A percentile compares a stretch with the other conserved stretches of the same genome.
Evolutionary conservation across 2,888 invertebrate genomes (phyloP).

Genomic region (Agonopterix alstromeriana): DNA sequence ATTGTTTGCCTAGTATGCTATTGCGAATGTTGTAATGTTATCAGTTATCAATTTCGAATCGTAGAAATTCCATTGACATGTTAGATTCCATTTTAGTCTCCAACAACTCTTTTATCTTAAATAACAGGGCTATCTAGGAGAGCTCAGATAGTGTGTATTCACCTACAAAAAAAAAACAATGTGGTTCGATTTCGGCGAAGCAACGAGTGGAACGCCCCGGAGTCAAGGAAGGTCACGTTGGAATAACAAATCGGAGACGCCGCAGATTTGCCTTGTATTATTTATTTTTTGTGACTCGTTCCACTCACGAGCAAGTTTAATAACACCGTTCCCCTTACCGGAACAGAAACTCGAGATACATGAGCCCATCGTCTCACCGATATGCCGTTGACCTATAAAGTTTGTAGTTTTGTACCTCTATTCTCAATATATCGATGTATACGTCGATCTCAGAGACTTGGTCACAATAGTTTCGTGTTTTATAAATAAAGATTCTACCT

Average conservation of each 20-base stretch:
- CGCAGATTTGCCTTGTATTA: slow-evolving; percentile 24
- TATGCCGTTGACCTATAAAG: slow-evolving; percentile 9
- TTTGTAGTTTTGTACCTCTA: neutral
- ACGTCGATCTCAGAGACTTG: too few relatives aligned
- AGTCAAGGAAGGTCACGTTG: slow-evolving; percentile 58
- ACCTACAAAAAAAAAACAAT: slow-evolving; percentile 2
- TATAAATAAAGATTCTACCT: neutral
- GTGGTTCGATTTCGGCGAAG: neutral
- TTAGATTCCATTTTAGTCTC: too few relatives aligned
- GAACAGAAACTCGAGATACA: neutral
- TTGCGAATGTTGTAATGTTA: too few relatives aligned
- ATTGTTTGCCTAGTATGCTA: too few relatives aligned
- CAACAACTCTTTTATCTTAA: too few relatives aligned
- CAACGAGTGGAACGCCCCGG: slow-evolving; percentile 31
- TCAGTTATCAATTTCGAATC: too few relatives aligned
- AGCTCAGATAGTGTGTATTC: too few relatives aligned
- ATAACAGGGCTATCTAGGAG: too few relatives aligned
- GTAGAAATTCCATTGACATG: too few relatives aligned
- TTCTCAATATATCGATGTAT: neutral
- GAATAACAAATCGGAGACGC: slow-evolving; percentile 44
- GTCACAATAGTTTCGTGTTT: neutral
- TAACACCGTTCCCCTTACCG: slow-evolving; percentile 16
- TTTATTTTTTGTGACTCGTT: slow-evolving; percentile 15
- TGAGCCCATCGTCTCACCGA: neutral
- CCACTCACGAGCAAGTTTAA: slow-evolving; percentile 26